phyloP scores from a whole-genome alignment of 2,797 vertebrate species.

The Crenuchus spilurus region DNA sequence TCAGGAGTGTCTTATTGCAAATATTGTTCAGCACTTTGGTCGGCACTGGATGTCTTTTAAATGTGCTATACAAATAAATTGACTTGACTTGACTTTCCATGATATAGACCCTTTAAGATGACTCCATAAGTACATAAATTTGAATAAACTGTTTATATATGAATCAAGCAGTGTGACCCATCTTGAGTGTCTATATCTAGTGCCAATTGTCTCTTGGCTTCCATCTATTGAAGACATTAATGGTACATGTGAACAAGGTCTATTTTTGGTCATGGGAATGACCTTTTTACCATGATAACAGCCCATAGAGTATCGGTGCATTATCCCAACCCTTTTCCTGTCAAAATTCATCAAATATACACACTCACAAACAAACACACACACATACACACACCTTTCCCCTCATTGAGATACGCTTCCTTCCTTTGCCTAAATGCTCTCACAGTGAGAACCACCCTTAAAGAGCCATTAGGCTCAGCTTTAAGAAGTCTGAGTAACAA shows the following conservation, averaged over 20 bases:
- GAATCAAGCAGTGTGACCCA: too few relatives aligned
- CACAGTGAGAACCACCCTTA: conserved; percentile 24
- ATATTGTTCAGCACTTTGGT: too few relatives aligned
- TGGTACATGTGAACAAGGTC: not conserved
- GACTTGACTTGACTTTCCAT: too few relatives aligned
- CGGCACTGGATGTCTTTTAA: too few relatives aligned
- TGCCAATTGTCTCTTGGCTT: not conserved
- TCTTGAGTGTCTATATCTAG: not conserved
- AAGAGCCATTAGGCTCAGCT: conserved; percentile 36
- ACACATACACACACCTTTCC: conserved; percentile 44
- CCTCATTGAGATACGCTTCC: conserved; percentile 50
- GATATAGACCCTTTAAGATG: too few relatives aligned
- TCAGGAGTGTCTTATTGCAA: too few relatives aligned
- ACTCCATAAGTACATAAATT: too few relatives aligned
- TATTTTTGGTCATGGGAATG: conserved; percentile 34
- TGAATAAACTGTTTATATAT: too few relatives aligned
- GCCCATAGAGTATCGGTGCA: conserved; percentile 40
- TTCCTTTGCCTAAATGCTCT: conserved; percentile 32
- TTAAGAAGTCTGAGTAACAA: conserved; percentile 33
- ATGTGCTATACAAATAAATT: too few relatives aligned
- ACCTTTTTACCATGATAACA: conserved; percentile 22
- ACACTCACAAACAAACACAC: conserved; percentile 21
- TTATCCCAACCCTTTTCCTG: conserved; percentile 40
- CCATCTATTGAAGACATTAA: not conserved
- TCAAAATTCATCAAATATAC: conserved; percentile 29